Percentiles rank a stretch among this genome's conserved stretches.
phyloP scores from a whole-genome alignment of 2,888 invertebrate genomes.

The Idaea dimidiata region DNA sequence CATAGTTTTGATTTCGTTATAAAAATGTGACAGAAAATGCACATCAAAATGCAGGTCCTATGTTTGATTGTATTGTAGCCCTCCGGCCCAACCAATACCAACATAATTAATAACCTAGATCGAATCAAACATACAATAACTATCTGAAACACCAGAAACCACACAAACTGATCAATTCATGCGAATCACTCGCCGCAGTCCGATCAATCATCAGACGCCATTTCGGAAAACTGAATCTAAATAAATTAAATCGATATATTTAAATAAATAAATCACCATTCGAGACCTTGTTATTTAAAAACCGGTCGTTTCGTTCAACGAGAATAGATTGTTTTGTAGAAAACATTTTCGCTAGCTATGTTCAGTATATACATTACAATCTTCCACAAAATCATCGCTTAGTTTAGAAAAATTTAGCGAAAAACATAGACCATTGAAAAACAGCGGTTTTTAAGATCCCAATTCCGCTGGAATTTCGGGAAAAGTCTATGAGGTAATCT shows the following conservation, averaged over 20 bases:
- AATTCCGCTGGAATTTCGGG: no score
- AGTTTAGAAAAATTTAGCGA: no score
- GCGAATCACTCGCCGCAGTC: not conserved
- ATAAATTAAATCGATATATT: slow-evolving; percentile 5
- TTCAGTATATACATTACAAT: not conserved
- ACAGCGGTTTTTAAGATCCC: no score
- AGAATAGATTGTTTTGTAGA: not conserved
- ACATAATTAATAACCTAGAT: not conserved
- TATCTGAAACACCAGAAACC: slow-evolving; percentile 16
- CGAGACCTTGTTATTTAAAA: slow-evolving; percentile 12
- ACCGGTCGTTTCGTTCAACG: not conserved
- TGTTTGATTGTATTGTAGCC: no score
- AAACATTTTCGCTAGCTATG: not conserved
- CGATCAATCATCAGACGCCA: not conserved
- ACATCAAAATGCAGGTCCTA: no score
- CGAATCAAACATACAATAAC: slow-evolving; percentile 3
- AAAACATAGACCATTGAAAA: no score
- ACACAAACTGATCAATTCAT: not conserved
- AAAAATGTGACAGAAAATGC: no score
- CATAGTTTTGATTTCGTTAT: no score
- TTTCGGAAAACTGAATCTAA: not conserved
- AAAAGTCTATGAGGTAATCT: no score
- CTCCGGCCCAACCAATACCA: no score
- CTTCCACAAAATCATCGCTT: not conserved
- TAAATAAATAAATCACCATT: slow-evolving; percentile 5